phyloP scores from a whole-genome alignment of 2,113 vertebrate species.

The Brevimyrus niger region DNA sequence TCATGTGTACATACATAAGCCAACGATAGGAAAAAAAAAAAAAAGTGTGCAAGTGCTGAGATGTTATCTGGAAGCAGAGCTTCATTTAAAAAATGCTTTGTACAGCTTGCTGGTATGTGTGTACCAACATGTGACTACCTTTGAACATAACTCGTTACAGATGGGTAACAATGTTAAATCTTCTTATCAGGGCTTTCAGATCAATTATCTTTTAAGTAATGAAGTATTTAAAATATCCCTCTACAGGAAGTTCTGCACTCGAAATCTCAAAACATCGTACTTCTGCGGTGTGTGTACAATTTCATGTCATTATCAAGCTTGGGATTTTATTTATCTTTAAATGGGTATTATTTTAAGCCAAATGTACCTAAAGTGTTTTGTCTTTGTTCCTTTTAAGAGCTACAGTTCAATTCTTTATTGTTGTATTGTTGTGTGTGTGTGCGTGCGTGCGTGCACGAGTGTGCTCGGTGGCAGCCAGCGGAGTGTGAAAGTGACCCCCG shows the following conservation, averaged over 20 bases:
- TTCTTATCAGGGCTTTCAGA: neutral
- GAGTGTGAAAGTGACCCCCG: slow-evolving; percentile 52
- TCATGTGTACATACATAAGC: neutral
- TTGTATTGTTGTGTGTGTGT: slow-evolving; percentile 34
- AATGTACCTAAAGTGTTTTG: neutral
- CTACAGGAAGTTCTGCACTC: neutral
- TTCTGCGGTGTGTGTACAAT: neutral
- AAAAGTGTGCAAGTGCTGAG: neutral
- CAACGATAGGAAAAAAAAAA: neutral
- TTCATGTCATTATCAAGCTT: neutral
- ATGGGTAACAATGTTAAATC: neutral
- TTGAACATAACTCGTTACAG: neutral
- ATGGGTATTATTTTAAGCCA: neutral
- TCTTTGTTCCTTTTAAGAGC: neutral
- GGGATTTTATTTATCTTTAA: neutral
- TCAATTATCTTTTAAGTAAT: neutral
- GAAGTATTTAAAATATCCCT: neutral
- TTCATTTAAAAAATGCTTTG: neutral
- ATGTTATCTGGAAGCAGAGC: neutral
- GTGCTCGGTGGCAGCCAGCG: slow-evolving; percentile 45
- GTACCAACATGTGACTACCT: neutral
- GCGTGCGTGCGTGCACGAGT: slow-evolving; percentile 3
- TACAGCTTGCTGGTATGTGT: neutral
- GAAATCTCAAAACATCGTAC: neutral
- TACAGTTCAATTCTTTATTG: neutral